phyloP scores from a whole-genome alignment of 2,888 invertebrate genomes.

The Agapostemon virescens region DNA sequence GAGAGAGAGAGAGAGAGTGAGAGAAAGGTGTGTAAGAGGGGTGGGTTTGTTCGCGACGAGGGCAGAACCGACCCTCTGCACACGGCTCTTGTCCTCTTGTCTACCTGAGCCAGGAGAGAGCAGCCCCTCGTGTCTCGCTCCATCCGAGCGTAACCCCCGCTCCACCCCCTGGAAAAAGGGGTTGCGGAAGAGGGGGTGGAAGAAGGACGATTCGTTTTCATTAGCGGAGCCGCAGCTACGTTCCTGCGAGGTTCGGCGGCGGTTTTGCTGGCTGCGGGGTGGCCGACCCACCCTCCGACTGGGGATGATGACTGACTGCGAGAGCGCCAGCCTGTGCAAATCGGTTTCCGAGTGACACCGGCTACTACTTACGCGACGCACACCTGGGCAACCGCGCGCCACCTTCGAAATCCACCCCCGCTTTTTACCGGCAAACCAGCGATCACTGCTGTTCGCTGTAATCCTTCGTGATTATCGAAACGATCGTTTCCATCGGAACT shows the following conservation, averaged over 20 bases:
- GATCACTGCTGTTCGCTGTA: background rate
- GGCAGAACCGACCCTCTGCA: slow-evolving; percentile 42
- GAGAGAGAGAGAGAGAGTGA: no score
- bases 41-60: slow-evolving; percentile 38
- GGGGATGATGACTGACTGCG: background rate
- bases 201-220: slow-evolving; percentile 70
- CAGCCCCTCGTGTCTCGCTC: slow-evolving; percentile 57
- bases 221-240: slow-evolving; percentile 59
- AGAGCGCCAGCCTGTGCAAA: background rate
- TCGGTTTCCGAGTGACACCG: background rate
- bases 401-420: background rate
- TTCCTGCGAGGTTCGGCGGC: background rate
- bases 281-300: background rate
- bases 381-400: background rate
- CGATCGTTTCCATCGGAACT: no score
- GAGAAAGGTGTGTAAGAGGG: slow-evolving; percentile 9
- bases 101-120: slow-evolving; percentile 56
- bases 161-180: slow-evolving; percentile 28
- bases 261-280: background rate
- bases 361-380: background rate
- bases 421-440: background rate
- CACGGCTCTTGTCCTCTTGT: slow-evolving; percentile 32
- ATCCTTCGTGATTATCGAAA: background rate
- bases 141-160: slow-evolving; percentile 56
- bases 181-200: slow-evolving; percentile 50